Evolutionary conservation across 2,888 invertebrate species (phyloP), one percentile per base, ranked within the genome.

Genomic region (Leptinotarsa tumamoca): DNA sequence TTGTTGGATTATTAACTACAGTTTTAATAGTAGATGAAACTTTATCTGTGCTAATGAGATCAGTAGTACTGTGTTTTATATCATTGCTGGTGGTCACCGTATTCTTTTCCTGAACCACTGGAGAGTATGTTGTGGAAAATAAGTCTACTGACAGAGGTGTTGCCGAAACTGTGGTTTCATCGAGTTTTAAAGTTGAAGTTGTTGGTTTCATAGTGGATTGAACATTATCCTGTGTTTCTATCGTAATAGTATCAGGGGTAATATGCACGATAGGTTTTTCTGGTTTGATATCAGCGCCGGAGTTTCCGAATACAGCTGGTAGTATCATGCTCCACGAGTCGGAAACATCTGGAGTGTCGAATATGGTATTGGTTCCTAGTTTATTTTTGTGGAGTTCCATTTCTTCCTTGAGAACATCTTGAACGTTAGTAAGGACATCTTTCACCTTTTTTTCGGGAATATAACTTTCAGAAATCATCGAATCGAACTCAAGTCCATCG

Each of bases 301-400:
- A 85, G 82, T 87, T 93, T 0, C 95, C 94, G 83, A 95, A 93
- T 74, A 95, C 93, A 0, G 95, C 94, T 1, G 95, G 95, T 67
- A 96, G 89, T 78, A 96, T 95, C 85, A 94, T 92, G 79, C 94
- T 95, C 96, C 96, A 96, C 0, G 93, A 92, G 68, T 93, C 92
- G 0, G 93, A 92, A 0, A 94, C 93, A 85, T 94, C 94, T 1
- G 94, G 94, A 0, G 93, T 94, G 81, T 94, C 94, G 72, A 94
- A 88, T 4, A 91, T 89, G 3, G 91, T 90, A 80, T 89, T 83
- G n/a, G 80, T 78, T 58, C 82, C 76, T 73, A 83, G 61, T 71
- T 84, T 82, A 78, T 90, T 92, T 89, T 89, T 93, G 85, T 87
- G 83, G 10, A 81, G 80, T 79, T 93, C 93, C 87, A 95, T 91